phyloP scores from a whole-genome alignment of 2,797 vertebrate genomes.

The Psittacula echo region DNA sequence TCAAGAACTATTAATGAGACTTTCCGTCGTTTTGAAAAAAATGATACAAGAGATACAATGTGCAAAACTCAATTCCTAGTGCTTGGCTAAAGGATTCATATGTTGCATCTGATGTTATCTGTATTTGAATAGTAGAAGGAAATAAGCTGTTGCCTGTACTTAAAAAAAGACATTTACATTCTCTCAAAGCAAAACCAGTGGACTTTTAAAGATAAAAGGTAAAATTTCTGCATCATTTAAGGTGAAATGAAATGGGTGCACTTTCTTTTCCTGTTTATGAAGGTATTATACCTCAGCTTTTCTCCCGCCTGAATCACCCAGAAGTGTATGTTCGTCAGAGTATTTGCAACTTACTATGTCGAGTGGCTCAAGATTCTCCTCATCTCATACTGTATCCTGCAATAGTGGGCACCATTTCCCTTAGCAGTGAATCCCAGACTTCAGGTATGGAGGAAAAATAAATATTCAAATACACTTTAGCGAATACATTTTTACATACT shows the following conservation, averaged over 20 bases:
- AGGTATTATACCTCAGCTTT: conserved; percentile 99
- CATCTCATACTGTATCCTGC: conserved; percentile 97
- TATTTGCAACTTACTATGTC: conserved; percentile 95
- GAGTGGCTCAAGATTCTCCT: conserved; percentile 97
- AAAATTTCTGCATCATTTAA: background rate
- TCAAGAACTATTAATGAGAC: background rate
- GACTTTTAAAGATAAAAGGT: background rate
- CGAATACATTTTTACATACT: background rate
- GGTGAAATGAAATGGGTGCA: background rate
- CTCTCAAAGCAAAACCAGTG: background rate
- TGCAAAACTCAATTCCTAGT: background rate
- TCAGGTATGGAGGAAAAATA: conserved; percentile 80
- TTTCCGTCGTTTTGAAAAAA: background rate
- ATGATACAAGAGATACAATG: background rate
- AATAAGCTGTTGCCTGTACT: background rate
- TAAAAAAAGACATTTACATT: background rate
- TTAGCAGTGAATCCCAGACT: conserved; percentile 92
- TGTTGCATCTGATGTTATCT: background rate
- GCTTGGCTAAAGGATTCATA: background rate
- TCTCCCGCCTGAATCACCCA: conserved; percentile 96
- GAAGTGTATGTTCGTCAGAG: conserved; percentile 97
- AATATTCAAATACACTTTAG: background rate
- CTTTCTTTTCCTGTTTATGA: background rate
- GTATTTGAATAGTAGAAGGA: background rate
- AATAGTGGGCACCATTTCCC: conserved; percentile 95